Conservation (phyloP, 2,113 vertebrate genomes). For the Chlamydotis undulata region DNA sequence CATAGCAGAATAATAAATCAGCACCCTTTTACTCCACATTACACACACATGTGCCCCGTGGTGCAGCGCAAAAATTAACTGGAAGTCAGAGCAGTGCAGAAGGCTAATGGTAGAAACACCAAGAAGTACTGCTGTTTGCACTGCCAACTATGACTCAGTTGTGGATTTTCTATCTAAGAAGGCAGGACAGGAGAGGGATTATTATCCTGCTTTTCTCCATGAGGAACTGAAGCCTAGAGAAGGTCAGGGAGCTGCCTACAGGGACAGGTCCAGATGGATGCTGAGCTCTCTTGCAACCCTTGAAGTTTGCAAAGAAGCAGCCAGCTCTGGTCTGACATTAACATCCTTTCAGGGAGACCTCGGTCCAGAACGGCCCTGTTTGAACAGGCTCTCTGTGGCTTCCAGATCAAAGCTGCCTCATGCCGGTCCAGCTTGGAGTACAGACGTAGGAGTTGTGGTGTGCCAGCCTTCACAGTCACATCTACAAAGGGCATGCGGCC, state of each 20-base stretch:
- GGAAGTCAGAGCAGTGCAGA: background rate
- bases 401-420: background rate
- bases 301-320: background rate
- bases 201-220: background rate
- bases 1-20: background rate
- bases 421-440: background rate
- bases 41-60: background rate
- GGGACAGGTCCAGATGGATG: slow-evolving; percentile 19
- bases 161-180: background rate
- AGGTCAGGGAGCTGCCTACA: slow-evolving; percentile 27
- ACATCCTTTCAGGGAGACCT: background rate
- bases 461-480: background rate
- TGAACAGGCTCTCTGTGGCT: background rate
- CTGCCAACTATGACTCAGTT: background rate
- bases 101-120: background rate
- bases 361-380: background rate
- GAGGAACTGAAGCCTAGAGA: background rate
- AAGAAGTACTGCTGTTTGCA: background rate
- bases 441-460: background rate
- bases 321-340: slow-evolving; percentile 6
- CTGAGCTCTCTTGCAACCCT: background rate
- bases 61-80: background rate
- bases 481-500: background rate
- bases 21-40: background rate
- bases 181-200: background rate